These are phyloP conservation scores for Eurytemora carolleeae DNA, from an alignment of 1,140 invertebrate genomes.

Conservation along the genomic window DNA sequence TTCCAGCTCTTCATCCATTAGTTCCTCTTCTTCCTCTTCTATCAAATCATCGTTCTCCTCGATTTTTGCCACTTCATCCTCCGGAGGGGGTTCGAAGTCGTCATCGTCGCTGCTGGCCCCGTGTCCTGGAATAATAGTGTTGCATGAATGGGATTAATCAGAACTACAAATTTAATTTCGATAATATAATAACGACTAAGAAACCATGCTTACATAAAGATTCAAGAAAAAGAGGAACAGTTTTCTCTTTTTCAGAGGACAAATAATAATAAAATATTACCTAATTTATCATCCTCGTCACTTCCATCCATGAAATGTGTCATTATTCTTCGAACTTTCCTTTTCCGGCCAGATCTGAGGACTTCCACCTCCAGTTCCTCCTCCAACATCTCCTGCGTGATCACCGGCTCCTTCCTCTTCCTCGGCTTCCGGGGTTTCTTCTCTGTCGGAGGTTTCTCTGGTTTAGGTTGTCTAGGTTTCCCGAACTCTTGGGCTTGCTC, in stretches of 20 bases:
- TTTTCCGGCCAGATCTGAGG: conserved; percentile 1
- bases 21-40: conserved; percentile 1
- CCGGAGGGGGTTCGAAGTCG: not conserved
- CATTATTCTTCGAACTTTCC: not conserved
- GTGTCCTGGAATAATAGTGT: too few species aligned
- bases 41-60: conserved; percentile 1
- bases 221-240: too few species aligned
- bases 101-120: not conserved
- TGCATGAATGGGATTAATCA: too few species aligned
- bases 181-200: too few species aligned
- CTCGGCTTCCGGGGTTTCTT: not conserved
- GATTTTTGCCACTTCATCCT: conserved; percentile 7
- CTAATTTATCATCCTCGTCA: not conserved
- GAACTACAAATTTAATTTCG: too few species aligned
- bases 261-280: too few species aligned
- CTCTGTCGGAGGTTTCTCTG: not conserved
- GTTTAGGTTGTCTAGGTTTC: not conserved
- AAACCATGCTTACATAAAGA: too few species aligned
- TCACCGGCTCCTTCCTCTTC: not conserved
- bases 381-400: not conserved
- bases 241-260: too few species aligned
- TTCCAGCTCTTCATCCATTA: not conserved
- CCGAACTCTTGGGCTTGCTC: conserved; percentile 1
- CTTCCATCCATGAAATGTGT: not conserved
- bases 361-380: conserved; percentile 5